phyloP scores from a whole-genome alignment of 1,140 invertebrate genomes.

The Drosophila truncata region DNA sequence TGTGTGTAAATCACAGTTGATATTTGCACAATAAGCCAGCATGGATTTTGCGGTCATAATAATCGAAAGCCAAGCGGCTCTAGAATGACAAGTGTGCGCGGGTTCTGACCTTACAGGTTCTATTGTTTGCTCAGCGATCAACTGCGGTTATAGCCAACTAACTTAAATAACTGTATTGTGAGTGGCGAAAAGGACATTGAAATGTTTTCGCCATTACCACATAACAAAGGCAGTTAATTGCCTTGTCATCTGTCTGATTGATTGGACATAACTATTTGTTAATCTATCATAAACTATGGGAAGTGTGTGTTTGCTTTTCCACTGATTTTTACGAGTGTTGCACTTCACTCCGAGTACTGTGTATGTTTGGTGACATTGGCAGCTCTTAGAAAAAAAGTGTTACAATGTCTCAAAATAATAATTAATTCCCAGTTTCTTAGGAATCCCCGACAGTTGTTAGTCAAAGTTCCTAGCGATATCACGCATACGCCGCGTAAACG shows the following conservation, averaged over 20 bases:
- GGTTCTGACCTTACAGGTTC: constrained; percentile 64
- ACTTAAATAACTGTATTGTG: constrained; percentile 61
- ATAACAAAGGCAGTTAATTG: constrained; percentile 32
- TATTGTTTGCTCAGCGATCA: constrained; percentile 41
- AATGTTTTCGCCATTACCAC: constrained; percentile 68
- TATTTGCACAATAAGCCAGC: constrained; percentile 70
- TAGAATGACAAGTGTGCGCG: constrained; percentile 57
- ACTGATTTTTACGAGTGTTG: constrained; percentile 42
- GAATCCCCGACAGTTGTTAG: constrained; percentile 60
- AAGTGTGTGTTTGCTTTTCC: constrained; percentile 47
- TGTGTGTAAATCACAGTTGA: constrained; percentile 50
- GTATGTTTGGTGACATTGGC: constrained; percentile 51
- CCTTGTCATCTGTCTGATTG: constrained; percentile 69
- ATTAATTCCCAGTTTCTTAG: constrained; percentile 29
- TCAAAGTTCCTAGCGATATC: constrained; percentile 42
- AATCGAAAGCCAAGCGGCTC: constrained; percentile 41
- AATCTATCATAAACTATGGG: constrained; percentile 17
- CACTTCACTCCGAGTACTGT: constrained; percentile 12
- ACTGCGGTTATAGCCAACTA: constrained; percentile 19
- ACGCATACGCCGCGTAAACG: constrained; percentile 70
- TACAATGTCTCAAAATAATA: constrained; percentile 61
- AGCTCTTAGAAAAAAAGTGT: constrained; percentile 54
- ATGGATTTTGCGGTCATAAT: constrained; percentile 65
- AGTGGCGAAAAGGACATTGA: constrained; percentile 73
- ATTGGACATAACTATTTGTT: constrained; percentile 63